Conservation (phyloP, 2,888 invertebrate species). For the Saturnia japonica region DNA sequence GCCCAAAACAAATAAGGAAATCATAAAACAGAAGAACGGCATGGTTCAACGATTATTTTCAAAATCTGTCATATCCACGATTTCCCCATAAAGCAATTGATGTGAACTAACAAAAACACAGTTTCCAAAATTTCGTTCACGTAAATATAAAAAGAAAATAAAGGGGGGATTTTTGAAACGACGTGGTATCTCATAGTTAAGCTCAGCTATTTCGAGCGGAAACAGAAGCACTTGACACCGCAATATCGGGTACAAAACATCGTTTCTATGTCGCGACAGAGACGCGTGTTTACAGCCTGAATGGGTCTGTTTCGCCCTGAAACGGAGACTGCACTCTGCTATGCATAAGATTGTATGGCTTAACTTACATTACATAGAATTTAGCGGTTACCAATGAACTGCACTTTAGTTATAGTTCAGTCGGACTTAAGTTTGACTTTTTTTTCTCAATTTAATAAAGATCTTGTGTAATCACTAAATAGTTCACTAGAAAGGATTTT, state of each 20-base stretch:
- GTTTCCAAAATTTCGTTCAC: not conserved
- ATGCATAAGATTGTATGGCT: constrained; percentile 48
- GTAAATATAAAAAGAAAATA: constrained; percentile 4
- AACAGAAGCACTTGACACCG: constrained; percentile 22
- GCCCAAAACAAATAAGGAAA: too few species aligned
- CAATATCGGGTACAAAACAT: constrained; percentile 24
- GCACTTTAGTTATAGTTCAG: not conserved
- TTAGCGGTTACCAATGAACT: constrained; percentile 6
- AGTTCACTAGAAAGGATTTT: too few species aligned
- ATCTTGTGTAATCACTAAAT: too few species aligned
- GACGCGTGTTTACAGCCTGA: constrained; percentile 45
- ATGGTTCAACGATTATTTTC: not conserved
- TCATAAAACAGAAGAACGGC: not conserved
- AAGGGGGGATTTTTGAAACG: not conserved
- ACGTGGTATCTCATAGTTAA: constrained; percentile 1
- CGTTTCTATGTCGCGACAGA: constrained; percentile 19
- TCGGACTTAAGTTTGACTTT: too few species aligned
- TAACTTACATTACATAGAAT: constrained; percentile 11
- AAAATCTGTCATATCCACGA: not conserved
- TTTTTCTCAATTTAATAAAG: too few species aligned
- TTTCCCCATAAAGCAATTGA: not conserved
- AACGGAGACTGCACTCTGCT: constrained; percentile 47
- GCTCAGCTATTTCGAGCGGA: constrained; percentile 6
- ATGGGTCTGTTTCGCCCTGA: constrained; percentile 49
- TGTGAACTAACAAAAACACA: not conserved